A percentile compares a stretch with the other conserved stretches of the same genome.
phyloP scores from a whole-genome alignment of 2,888 invertebrate species.

The Harpagoxenus sublaevis region DNA sequence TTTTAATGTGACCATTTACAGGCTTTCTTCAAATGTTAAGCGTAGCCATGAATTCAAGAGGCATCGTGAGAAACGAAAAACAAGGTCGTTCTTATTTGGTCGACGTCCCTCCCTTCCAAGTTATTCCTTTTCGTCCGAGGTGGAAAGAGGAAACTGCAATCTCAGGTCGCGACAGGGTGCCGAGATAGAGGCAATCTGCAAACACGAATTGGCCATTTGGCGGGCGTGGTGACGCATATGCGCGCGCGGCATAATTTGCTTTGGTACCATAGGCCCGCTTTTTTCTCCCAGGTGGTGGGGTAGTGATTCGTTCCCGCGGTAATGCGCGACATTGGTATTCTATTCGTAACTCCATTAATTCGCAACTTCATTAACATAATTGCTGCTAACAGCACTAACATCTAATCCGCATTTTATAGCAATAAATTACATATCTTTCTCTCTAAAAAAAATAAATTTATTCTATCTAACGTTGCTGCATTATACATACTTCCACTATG shows the following conservation, averaged over 20 bases:
- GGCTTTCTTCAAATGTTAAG: neutral
- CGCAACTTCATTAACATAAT: conserved; percentile 25
- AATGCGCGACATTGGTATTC: conserved; percentile 47
- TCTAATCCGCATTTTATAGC: neutral
- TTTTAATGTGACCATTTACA: neutral
- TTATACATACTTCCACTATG: neutral
- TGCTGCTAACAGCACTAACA: neutral
- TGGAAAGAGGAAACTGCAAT: conserved; percentile 84
- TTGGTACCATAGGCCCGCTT: conserved; percentile 73
- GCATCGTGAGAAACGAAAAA: conserved; percentile 20
- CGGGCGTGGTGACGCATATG: conserved; percentile 80
- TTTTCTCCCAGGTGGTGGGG: conserved; percentile 67
- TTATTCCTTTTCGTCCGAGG: conserved; percentile 57
- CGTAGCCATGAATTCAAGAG: neutral
- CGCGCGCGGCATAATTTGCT: conserved; percentile 78
- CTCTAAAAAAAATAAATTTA: neutral
- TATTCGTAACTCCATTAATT: conserved; percentile 13
- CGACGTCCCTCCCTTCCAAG: conserved; percentile 6
- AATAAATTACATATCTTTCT: neutral
- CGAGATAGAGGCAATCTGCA: conserved; percentile 85
- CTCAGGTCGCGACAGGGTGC: conserved; percentile 81
- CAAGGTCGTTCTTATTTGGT: conserved; percentile 21
- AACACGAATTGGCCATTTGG: conserved; percentile 86
- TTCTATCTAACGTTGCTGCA: neutral
- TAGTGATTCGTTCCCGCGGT: conserved; percentile 55